A percentile compares a stretch with the other conserved stretches of the same genome.
Evolutionary conservation across 92 coral and sea anemone species (phyloP).

Genomic region (Palythoa grandis): DNA sequence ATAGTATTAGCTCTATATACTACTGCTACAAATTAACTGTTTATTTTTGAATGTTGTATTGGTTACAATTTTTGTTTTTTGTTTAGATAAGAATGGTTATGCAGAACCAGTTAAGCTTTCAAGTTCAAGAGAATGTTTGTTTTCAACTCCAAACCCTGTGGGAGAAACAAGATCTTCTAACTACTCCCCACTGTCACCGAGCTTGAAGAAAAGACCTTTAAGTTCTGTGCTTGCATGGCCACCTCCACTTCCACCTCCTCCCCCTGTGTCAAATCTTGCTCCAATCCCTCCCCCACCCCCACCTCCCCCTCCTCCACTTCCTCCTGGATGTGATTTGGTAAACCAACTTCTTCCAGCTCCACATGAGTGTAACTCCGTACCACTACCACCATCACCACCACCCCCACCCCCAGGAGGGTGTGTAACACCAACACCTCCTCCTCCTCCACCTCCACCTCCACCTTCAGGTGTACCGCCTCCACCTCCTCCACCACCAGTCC

Average conservation of each 20-base stretch:
- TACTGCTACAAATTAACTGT: not conserved
- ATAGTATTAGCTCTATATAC: not conserved
- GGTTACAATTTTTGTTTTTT: not conserved
- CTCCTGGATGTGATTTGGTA: not conserved
- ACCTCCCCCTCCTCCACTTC: constrained; percentile 1
- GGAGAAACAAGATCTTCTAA: constrained; percentile 20
- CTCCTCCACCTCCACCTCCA: constrained; percentile 66
- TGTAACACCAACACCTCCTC: constrained; percentile 47
- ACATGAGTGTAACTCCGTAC: not conserved
- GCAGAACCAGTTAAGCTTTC: constrained; percentile 4
- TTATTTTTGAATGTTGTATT: not conserved
- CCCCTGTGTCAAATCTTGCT: constrained; percentile 56
- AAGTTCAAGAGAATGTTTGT: not conserved
- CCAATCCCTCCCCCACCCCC: constrained; percentile 41
- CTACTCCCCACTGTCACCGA: constrained; percentile 24
- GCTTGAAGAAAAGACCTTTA: constrained; percentile 33
- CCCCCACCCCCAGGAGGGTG: constrained; percentile 48
- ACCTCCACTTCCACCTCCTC: constrained; percentile 87
- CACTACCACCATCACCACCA: constrained; percentile 33
- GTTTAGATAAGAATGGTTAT: constrained; percentile 3
- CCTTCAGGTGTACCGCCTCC: constrained; percentile 29
- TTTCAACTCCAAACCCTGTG: not conserved
- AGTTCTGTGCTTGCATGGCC: constrained; percentile 61
- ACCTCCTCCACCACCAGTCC: constrained; percentile 54
- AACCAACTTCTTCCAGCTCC: constrained; percentile 2